phyloP scores from a whole-genome alignment of 2,113 vertebrate genomes.

The Fulica atra region DNA sequence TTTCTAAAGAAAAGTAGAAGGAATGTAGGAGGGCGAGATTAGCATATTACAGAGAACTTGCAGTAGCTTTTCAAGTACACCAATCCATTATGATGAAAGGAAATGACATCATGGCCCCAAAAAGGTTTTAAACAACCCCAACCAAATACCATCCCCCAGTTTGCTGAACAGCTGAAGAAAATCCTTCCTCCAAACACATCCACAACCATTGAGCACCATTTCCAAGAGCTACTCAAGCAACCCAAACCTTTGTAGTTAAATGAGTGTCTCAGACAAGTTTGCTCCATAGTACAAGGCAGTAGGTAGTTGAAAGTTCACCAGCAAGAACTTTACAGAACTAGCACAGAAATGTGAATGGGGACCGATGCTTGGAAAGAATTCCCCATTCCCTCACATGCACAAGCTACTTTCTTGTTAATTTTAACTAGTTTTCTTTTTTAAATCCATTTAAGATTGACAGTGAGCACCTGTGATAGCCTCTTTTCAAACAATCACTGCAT shows the following conservation, averaged over 20 bases:
- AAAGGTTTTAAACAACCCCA: neutral
- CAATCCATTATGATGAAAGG: constrained; percentile 36
- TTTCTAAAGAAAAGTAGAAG: neutral
- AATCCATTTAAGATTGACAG: neutral
- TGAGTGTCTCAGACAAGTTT: neutral
- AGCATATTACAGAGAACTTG: neutral
- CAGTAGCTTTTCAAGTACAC: neutral
- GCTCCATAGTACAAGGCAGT: neutral
- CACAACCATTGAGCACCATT: neutral
- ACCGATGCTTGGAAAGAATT: neutral
- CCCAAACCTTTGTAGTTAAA: neutral
- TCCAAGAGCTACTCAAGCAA: neutral
- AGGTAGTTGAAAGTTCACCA: neutral
- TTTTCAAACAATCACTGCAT: neutral
- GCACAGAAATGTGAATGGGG: neutral
- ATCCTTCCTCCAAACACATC: neutral
- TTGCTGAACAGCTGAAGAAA: neutral
- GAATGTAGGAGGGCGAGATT: neutral
- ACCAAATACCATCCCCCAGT: neutral
- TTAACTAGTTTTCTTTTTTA: neutral
- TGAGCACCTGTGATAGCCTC: neutral
- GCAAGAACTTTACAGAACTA: neutral
- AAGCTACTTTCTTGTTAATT: neutral
- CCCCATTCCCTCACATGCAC: neutral
- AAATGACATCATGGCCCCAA: constrained; percentile 21